Conservation (phyloP, 2,888 invertebrate species). For the Spodoptera exigua region DNA sequence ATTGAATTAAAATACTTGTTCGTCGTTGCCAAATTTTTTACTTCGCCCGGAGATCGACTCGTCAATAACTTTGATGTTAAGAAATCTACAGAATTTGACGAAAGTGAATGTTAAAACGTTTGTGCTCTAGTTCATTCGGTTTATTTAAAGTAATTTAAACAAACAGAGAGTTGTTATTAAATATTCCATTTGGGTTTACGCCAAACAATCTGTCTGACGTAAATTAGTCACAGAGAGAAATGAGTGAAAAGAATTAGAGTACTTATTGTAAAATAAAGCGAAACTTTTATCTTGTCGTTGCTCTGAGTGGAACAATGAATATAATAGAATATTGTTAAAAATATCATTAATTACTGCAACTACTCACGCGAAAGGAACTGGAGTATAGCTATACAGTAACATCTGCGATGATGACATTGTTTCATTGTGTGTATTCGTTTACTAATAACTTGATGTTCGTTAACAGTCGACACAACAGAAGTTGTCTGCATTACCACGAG, state of each 20-base stretch:
- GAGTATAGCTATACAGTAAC: too few relatives aligned
- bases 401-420: too few relatives aligned
- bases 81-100: constrained; percentile 19
- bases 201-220: constrained; percentile 35
- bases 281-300: not conserved
- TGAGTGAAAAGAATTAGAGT: not conserved
- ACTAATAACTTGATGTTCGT: constrained; percentile 2
- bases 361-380: not conserved
- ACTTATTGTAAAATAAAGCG: not conserved
- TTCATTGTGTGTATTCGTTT: too few relatives aligned
- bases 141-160: constrained; percentile 28
- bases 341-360: too few relatives aligned
- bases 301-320: not conserved
- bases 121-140: constrained; percentile 25
- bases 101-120: constrained; percentile 31
- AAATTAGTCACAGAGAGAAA: constrained; percentile 12
- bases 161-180: constrained; percentile 33
- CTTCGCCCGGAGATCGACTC: constrained; percentile 17
- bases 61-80: constrained; percentile 17
- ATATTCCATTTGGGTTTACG: constrained; percentile 45
- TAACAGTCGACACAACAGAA: constrained; percentile 55
- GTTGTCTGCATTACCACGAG: constrained; percentile 52
- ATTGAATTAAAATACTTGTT: constrained; percentile 26
- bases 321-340: too few relatives aligned
- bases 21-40: constrained; percentile 26